Evolutionary conservation across 1,140 invertebrate species (phyloP).

Genomic region (roundworm (Caenorhabditis elegans)): WBcel235 BX284604.4:13961001-13961500

Average conservation of each 20-base stretch:
- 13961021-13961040: too few relatives aligned
- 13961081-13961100: too few relatives aligned
- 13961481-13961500: constrained; percentile 48
- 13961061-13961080: too few relatives aligned
- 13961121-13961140: too few relatives aligned
- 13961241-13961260: constrained; percentile 49
- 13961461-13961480: constrained; percentile 43
- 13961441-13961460: constrained; percentile 37
- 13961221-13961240: constrained; percentile 42
- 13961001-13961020: too few relatives aligned
- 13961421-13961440: constrained; percentile 36
- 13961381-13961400: constrained; percentile 48
- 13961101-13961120: too few relatives aligned
- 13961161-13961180: too few relatives aligned
- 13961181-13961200: constrained; percentile 33
- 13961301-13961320: constrained; percentile 40
- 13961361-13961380: constrained; percentile 50
- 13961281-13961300: constrained; percentile 41
- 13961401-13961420: constrained; percentile 43
- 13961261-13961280: constrained; percentile 45
- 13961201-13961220: constrained; percentile 29
- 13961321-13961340: constrained; percentile 44
- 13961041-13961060: too few relatives aligned
- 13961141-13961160: too few relatives aligned
- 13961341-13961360: constrained; percentile 42